Conservation (phyloP, 2,888 invertebrate species). For the Drosophila neotestacea region DNA sequence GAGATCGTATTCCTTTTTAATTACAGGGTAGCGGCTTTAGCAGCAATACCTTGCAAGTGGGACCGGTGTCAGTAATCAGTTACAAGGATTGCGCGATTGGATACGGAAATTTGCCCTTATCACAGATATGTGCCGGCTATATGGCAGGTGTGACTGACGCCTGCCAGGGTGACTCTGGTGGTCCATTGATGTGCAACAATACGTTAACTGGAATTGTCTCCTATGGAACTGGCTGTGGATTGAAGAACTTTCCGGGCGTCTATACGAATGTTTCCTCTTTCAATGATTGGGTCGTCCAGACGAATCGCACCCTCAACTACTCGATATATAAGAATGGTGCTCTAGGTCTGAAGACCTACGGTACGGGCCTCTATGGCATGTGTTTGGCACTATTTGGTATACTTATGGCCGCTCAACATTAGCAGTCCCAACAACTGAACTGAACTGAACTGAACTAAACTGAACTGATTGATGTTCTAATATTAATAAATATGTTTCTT, state of each 20-base stretch:
- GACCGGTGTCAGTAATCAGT: conserved; percentile 60
- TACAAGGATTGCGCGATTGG: conserved; percentile 39
- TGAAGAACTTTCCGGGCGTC: conserved; percentile 70
- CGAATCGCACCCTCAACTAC: conserved; percentile 62
- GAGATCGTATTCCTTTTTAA: not conserved
- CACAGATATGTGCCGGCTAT: conserved; percentile 77
- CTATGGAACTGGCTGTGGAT: conserved; percentile 74
- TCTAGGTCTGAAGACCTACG: not conserved
- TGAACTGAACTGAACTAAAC: conserved; percentile 14
- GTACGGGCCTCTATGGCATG: not conserved
- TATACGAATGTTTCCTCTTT: conserved; percentile 78
- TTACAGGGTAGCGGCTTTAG: conserved; percentile 23
- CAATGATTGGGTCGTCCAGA: conserved; percentile 61
- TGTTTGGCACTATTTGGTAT: conserved; percentile 18
- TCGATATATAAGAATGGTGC: conserved; percentile 37
- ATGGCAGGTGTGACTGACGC: conserved; percentile 73
- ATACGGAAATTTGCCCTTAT: conserved; percentile 52
- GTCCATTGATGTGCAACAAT: conserved; percentile 72
- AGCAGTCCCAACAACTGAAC: not conserved
- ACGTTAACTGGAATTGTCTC: conserved; percentile 76
- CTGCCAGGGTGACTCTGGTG: conserved; percentile 83
- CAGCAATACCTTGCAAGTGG: conserved; percentile 45
- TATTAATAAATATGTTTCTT: conserved; percentile 1
- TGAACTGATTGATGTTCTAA: conserved; percentile 28
- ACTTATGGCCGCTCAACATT: conserved; percentile 14